phyloP scores from a whole-genome alignment of 2,113 vertebrate genomes.

The Laticauda colubrina region DNA sequence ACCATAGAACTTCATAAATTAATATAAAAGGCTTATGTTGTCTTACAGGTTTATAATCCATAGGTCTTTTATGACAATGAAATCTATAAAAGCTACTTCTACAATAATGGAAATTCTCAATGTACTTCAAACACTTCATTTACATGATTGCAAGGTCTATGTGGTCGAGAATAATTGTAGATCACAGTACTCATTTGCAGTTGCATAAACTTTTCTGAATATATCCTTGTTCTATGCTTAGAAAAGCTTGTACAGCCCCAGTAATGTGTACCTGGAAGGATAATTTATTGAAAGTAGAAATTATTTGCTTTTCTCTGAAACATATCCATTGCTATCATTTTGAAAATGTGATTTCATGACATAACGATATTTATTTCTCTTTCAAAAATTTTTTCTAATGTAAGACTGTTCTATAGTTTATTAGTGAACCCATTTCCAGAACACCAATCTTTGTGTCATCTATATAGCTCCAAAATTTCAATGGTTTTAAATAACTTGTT shows the following conservation, averaged over 20 bases:
- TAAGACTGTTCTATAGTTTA: neutral
- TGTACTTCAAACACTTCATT: neutral
- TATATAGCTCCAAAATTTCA: neutral
- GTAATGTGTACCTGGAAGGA: neutral
- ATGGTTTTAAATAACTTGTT: neutral
- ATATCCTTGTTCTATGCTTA: neutral
- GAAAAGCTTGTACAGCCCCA: neutral
- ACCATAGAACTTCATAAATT: neutral
- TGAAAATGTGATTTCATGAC: constrained; percentile 31
- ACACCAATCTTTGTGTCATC: neutral
- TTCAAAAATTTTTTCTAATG: neutral
- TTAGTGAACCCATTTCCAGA: neutral
- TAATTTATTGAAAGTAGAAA: neutral
- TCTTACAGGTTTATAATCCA: neutral
- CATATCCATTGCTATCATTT: neutral
- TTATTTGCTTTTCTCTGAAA: neutral
- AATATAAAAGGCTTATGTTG: neutral
- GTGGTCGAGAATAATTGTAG: neutral
- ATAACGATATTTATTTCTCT: neutral
- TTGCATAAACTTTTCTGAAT: neutral
- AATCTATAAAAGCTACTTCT: neutral
- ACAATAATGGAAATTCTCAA: neutral
- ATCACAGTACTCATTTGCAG: neutral
- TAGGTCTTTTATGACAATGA: neutral
- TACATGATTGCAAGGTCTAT: neutral